A percentile compares a stretch with the other conserved stretches of the same genome.
These are phyloP conservation scores for Willisornis vidua DNA, from an alignment of 2,113 vertebrate species.

Conservation along the genomic window DNA sequence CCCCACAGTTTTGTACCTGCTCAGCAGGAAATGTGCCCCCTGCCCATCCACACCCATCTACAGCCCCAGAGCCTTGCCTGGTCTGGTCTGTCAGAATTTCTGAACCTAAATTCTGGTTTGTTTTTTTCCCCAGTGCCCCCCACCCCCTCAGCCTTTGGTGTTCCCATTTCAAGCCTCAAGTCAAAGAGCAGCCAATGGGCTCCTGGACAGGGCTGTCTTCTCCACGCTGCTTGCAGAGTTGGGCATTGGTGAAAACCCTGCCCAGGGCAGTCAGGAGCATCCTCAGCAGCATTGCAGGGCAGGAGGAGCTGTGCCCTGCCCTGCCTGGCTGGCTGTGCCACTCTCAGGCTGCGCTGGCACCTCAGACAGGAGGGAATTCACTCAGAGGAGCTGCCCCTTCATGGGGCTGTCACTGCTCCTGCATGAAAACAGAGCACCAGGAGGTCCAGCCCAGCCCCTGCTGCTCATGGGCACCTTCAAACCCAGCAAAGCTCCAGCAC, in stretches of 20 bases:
- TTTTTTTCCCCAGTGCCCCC: accelerated
- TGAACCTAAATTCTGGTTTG: neutral
- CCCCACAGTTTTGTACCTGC: accelerated
- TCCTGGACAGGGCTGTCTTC: neutral
- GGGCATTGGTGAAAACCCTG: slow-evolving; percentile 8
- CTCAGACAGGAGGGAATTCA: slow-evolving; percentile 38
- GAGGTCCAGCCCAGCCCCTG: neutral
- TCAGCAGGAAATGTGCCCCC: neutral
- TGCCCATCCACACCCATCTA: neutral
- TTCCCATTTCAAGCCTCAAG: neutral
- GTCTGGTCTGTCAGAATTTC: neutral
- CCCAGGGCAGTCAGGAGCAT: neutral
- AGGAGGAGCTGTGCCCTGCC: neutral
- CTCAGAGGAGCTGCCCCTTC: slow-evolving; percentile 30
- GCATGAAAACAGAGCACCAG: slow-evolving; percentile 14
- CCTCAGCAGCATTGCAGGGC: neutral
- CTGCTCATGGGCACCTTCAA: neutral
- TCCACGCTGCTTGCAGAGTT: neutral
- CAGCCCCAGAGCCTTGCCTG: neutral
- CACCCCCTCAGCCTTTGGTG: neutral
- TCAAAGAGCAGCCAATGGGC: neutral
- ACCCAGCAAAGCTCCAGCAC: neutral
- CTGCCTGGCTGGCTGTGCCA: neutral
- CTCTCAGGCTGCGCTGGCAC: neutral
- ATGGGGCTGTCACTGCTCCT: slow-evolving; percentile 10